phyloP scores from a whole-genome alignment of 2,113 vertebrate species.

The Channa maculata region DNA sequence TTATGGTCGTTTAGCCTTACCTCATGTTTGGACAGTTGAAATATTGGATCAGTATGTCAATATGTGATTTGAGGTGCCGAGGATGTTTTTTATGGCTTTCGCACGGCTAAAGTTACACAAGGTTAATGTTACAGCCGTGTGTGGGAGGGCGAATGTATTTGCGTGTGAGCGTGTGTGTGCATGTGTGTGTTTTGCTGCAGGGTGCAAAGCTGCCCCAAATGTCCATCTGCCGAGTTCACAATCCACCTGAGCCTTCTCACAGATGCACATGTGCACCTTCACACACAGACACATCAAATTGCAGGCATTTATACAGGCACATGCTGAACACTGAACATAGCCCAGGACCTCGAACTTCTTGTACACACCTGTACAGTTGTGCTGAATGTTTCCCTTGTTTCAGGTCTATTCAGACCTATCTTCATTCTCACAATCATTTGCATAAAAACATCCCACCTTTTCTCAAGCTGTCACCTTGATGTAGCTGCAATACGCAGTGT shows the following conservation, averaged over 20 bases:
- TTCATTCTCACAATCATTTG: slow-evolving; percentile 58
- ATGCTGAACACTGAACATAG: neutral
- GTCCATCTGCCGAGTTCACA: slow-evolving; percentile 82
- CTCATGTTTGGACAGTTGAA: slow-evolving; percentile 68
- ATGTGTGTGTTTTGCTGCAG: slow-evolving; percentile 72
- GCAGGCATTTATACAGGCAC: slow-evolving; percentile 15
- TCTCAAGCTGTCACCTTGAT: slow-evolving; percentile 73
- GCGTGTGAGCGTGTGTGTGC: slow-evolving; percentile 48
- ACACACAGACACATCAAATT: slow-evolving; percentile 10
- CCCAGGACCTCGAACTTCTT: slow-evolving; percentile 24
- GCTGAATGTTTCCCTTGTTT: slow-evolving; percentile 24
- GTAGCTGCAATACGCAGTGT: slow-evolving; percentile 66
- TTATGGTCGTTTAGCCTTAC: slow-evolving; percentile 53
- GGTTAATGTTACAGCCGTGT: slow-evolving; percentile 72
- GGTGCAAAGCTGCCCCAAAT: slow-evolving; percentile 81
- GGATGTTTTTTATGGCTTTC: slow-evolving; percentile 52
- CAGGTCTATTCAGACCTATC: slow-evolving; percentile 19
- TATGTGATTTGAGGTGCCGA: slow-evolving; percentile 64
- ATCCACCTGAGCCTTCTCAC: slow-evolving; percentile 81
- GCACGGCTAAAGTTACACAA: slow-evolving; percentile 65
- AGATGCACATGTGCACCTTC: slow-evolving; percentile 29
- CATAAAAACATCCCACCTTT: slow-evolving; percentile 75
- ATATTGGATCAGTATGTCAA: slow-evolving; percentile 56
- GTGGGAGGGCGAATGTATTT: slow-evolving; percentile 51
- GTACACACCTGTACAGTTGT: slow-evolving; percentile 28